phyloP scores from a whole-genome alignment of 2,888 invertebrate genomes.

The Atrina japonica region DNA sequence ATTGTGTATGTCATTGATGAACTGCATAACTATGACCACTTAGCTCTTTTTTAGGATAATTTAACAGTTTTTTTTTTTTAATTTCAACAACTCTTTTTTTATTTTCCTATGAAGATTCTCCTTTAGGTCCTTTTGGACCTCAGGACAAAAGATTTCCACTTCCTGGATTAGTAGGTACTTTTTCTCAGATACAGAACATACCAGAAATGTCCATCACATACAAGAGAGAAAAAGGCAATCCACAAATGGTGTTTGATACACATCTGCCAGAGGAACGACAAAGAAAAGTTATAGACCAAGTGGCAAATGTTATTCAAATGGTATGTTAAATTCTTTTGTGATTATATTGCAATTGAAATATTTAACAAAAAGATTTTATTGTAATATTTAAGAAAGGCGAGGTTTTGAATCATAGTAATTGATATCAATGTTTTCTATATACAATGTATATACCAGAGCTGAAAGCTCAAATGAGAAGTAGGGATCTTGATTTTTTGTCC shows the following conservation, averaged over 20 bases:
- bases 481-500: no score
- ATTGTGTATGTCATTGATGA: no score
- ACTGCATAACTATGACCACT: no score
- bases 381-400: no score
- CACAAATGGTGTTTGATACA: slow-evolving; percentile 54
- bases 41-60: no score
- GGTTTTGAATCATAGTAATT: no score
- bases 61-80: background rate
- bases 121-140: slow-evolving; percentile 71
- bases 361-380: no score
- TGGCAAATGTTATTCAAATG: slow-evolving; percentile 41
- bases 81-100: background rate
- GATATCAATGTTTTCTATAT: no score
- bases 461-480: no score
- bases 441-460: no score
- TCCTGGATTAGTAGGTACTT: slow-evolving; percentile 69
- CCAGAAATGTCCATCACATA: slow-evolving; percentile 6
- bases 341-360: no score
- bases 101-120: background rate
- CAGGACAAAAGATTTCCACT: slow-evolving; percentile 72
- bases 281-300: slow-evolving; percentile 50
- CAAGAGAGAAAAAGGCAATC: slow-evolving; percentile 8
- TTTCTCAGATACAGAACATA: background rate
- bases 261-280: slow-evolving; percentile 53
- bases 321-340: no score